These are phyloP conservation scores for Drosophila tristis DNA, from an alignment of 1,140 invertebrate species.

Conservation along the genomic window DNA sequence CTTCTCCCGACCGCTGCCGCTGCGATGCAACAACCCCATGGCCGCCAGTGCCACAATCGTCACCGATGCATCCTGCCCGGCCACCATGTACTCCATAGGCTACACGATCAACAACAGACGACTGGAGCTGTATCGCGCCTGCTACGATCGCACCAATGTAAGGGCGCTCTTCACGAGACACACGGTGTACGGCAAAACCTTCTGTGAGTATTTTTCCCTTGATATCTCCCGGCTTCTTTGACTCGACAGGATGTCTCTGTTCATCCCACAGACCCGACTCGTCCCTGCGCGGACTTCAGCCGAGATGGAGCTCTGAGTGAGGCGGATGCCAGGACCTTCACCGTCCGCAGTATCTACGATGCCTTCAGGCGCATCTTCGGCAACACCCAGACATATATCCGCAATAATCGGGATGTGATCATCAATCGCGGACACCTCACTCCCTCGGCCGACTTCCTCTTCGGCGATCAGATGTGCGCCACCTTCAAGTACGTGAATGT, in stretches of 20 bases:
- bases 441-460: constrained; percentile 48
- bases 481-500: constrained; percentile 84
- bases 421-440: constrained; percentile 53
- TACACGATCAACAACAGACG: constrained; percentile 28
- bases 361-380: constrained; percentile 38
- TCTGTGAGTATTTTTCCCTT: constrained; percentile 26
- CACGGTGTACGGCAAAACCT: constrained; percentile 40
- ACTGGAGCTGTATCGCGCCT: constrained; percentile 44
- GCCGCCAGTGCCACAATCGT: constrained; percentile 8
- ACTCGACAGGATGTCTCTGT: neutral
- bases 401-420: constrained; percentile 26
- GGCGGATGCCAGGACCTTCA: constrained; percentile 31
- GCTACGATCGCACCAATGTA: constrained; percentile 35
- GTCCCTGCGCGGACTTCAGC: constrained; percentile 19
- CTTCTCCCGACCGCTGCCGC: constrained; percentile 25
- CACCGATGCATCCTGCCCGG: constrained; percentile 28
- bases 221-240: no score
- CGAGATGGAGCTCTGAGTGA: constrained; percentile 28
- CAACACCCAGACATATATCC: constrained; percentile 29
- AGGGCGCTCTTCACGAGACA: constrained; percentile 29
- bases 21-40: constrained; percentile 28
- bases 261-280: constrained; percentile 8
- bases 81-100: constrained; percentile 47
- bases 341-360: constrained; percentile 21
- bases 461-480: constrained; percentile 45